Base-by-base conservation (phyloP, 2,888 invertebrate genomes). In the Caenorhabditis afra region DNA sequence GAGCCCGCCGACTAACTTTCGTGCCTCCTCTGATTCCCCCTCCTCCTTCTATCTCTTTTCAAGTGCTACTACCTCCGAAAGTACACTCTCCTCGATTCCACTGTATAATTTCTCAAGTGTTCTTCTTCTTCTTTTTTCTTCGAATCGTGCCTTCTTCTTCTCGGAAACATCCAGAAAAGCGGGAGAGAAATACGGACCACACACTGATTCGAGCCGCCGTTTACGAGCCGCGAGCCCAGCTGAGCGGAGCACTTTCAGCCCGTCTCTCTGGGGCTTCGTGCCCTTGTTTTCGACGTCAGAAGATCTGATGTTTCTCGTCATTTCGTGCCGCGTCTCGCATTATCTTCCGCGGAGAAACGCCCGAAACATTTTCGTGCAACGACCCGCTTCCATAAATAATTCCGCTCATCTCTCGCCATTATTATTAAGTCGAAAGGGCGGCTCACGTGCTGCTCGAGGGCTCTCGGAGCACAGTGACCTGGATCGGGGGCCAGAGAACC, bases 151-250 rank as follows among this genome's bases (percentile, higher is more conserved):
- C 7, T 45, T 29, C 10, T 10, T 45, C 18, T 59, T 35, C 1
- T 18, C 18, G 12, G 22, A 49, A 49, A 29, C 29, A 7, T 29
- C 29, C 29, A 29, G 29, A 29, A 29, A 7, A 29, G 29, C 29
- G n/a, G 37, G 11, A 37, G 37, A 37, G 7, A 37, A 37, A 11
- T 5, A 5, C 5, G 37, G 37, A 37, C 37, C 37, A 37, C 29
- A 7, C 29, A 29, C 29, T 29, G 29, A 29, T 29, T 29, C 29
- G 29, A 41, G 11, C 41, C 12, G 37, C 20, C 37, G 65, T 65
- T 65, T 55, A 65, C 65, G 65, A 65, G 53, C 29, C 29, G 29
- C 11, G 18, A 29, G 65, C 55, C 55, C 53, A 65, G 65, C 64
- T 64, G 64, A 52, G 64, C 64, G 41, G 37, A 62, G 62, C 50